A percentile compares a stretch with the other conserved stretches of the same genome.
phyloP scores from a whole-genome alignment of 2,888 invertebrate species.

The Hirtodrosophila cameraria region DNA sequence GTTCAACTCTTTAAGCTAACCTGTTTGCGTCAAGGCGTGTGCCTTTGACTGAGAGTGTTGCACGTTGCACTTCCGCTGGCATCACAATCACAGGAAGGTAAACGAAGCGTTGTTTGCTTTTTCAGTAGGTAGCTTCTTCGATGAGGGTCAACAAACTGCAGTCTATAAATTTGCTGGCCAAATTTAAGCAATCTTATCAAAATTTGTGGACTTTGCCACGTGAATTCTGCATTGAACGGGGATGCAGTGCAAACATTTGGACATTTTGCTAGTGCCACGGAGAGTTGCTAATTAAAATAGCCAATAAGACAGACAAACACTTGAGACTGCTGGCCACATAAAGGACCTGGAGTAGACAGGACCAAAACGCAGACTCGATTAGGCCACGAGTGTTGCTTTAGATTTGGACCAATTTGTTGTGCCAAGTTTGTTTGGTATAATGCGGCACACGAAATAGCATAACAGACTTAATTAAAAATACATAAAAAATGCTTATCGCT shows the following conservation, averaged over 20 bases:
- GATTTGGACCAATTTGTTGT: conserved; percentile 44
- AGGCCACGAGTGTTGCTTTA: conserved; percentile 35
- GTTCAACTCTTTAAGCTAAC: neutral
- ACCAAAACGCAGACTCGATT: conserved; percentile 26
- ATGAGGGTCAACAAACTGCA: conserved; percentile 44
- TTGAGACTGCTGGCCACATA: conserved; percentile 46
- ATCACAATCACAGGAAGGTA: conserved; percentile 60
- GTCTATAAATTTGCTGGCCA: conserved; percentile 50
- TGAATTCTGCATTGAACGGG: neutral
- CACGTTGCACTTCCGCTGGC: conserved; percentile 64
- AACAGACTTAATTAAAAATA: conserved; percentile 76
- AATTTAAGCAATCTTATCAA: conserved; percentile 42
- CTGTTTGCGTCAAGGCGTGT: conserved; percentile 5
- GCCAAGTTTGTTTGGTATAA: conserved; percentile 33
- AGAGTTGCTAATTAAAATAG: conserved; percentile 70
- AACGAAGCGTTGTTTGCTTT: conserved; percentile 52
- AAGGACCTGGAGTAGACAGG: conserved; percentile 11
- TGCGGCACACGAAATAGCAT: conserved; percentile 43
- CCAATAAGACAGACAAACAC: conserved; percentile 72
- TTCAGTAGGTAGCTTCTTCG: conserved; percentile 3
- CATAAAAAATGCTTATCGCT: conserved; percentile 69
- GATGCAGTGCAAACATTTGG: conserved; percentile 33
- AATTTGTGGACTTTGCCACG: neutral
- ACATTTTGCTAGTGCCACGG: conserved; percentile 34
- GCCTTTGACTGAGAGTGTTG: conserved; percentile 43